These are phyloP conservation scores for Yponomeuta plumbellus DNA, from an alignment of 2,888 invertebrate species.

Conservation along the genomic window DNA sequence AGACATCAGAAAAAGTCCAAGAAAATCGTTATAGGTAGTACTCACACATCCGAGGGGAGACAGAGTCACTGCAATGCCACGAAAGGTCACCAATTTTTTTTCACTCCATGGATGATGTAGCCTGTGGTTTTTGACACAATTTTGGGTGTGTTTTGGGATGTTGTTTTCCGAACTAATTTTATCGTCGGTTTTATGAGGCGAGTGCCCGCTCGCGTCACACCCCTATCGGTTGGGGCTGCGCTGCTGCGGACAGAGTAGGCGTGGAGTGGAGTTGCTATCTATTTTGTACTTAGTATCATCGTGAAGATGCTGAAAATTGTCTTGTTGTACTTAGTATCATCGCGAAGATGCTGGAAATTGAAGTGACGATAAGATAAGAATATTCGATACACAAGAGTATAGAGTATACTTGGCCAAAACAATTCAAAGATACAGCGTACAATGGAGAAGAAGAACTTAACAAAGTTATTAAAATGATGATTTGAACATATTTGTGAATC, in stretches of 20 bases:
- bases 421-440: no score
- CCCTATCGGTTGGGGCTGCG: conserved; percentile 58
- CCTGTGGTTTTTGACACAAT: background rate
- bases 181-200: conserved; percentile 55
- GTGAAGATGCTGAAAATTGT: no score
- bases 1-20: background rate
- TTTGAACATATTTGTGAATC: no score
- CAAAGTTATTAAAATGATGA: no score
- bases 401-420: no score
- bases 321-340: no score
- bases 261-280: conserved; percentile 25
- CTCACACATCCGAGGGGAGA: conserved; percentile 30
- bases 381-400: no score
- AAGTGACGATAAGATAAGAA: no score
- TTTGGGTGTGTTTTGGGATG: conserved; percentile 28
- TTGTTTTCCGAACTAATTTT: conserved; percentile 49
- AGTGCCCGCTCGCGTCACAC: conserved; percentile 60
- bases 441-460: no score
- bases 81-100: background rate
- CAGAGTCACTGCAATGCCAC: background rate
- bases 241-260: conserved; percentile 47
- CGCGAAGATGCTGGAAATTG: no score
- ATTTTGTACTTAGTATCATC: no score
- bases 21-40: conserved; percentile 44
- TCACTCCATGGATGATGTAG: background rate